phyloP scores from a whole-genome alignment of 2,797 vertebrate genomes.

The Adelosebastes latens region DNA sequence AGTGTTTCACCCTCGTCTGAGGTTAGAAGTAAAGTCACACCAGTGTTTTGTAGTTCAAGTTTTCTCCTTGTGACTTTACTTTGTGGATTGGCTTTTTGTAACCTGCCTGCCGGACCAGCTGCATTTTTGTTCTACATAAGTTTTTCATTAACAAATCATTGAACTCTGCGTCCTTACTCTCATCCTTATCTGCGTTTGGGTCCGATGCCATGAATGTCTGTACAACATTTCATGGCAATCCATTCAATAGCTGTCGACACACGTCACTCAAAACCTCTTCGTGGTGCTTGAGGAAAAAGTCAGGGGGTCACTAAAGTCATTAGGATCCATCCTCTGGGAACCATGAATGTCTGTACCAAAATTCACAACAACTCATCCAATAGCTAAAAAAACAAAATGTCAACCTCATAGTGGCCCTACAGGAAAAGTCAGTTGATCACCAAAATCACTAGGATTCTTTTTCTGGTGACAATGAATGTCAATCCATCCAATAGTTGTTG shows the following conservation, averaged over 20 bases:
- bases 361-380: background rate
- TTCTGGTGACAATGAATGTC: background rate
- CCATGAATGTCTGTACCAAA: background rate
- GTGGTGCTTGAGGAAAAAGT: background rate
- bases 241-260: background rate
- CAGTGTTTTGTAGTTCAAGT: too few species aligned
- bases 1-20: too few species aligned
- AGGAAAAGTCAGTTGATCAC: background rate
- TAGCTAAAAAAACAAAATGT: background rate
- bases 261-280: background rate
- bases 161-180: too few species aligned
- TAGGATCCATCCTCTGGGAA: background rate
- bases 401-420: background rate
- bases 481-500: background rate
- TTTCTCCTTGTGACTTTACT: too few species aligned
- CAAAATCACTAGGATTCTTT: background rate
- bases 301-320: background rate
- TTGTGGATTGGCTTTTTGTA: too few species aligned
- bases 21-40: too few species aligned
- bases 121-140: too few species aligned
- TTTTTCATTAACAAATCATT: too few species aligned
- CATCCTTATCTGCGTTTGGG: too few species aligned
- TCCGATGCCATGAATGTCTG: background rate
- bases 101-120: fast-evolving
- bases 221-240: background rate